phyloP scores from a whole-genome alignment of 2,113 vertebrate genomes.

The Misgurnus anguillicaudatus region DNA sequence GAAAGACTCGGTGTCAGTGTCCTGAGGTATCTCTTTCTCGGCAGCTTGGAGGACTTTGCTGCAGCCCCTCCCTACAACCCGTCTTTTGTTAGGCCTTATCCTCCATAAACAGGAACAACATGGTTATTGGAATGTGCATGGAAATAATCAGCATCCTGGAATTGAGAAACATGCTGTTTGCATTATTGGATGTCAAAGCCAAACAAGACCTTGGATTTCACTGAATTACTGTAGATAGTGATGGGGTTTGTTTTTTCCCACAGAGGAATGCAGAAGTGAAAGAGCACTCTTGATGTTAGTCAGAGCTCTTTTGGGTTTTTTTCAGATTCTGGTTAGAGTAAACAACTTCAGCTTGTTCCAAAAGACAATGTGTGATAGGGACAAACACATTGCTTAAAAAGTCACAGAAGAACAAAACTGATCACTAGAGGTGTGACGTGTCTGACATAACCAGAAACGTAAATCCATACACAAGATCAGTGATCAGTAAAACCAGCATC shows the following conservation, averaged over 20 bases:
- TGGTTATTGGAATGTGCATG: constrained; percentile 58
- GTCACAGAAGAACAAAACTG: constrained; percentile 51
- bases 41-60: constrained; percentile 41
- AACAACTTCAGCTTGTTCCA: constrained; percentile 12
- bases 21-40: constrained; percentile 53
- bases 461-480: constrained; percentile 58
- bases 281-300: constrained; percentile 1
- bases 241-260: constrained; percentile 1
- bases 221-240: constrained; percentile 12
- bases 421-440: constrained; percentile 52
- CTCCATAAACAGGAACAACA: constrained; percentile 62
- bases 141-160: constrained; percentile 58
- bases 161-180: constrained; percentile 51
- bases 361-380: constrained; percentile 60
- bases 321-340: not conserved
- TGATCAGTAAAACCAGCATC: constrained; percentile 54
- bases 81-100: constrained; percentile 57
- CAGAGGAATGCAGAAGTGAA: not conserved
- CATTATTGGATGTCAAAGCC: constrained; percentile 52
- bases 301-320: not conserved
- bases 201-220: constrained; percentile 41
- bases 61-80: constrained; percentile 41
- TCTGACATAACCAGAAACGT: constrained; percentile 54
- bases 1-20: constrained; percentile 48
- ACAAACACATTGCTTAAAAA: constrained; percentile 56